Evolutionary conservation across 2,888 invertebrate genomes (phyloP).

Genomic region (Neoitamus cyanurus): DNA sequence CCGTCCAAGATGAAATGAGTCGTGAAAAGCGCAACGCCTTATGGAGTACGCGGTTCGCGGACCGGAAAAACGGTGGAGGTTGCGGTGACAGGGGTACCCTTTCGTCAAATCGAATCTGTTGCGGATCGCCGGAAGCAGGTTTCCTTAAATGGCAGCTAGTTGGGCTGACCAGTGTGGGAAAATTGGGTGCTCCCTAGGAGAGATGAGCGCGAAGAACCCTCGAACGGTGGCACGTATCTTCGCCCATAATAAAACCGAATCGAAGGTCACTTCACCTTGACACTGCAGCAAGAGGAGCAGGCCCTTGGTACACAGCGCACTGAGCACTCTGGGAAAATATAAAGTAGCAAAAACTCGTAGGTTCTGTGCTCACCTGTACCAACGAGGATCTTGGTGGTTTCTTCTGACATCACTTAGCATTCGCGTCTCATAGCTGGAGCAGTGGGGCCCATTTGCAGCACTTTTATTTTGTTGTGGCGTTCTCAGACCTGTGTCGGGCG

Average conservation of each 20-base stretch:
- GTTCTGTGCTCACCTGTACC: conserved; percentile 42
- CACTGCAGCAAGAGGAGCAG: not conserved
- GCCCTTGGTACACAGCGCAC: not conserved
- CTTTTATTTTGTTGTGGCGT: conserved; percentile 35
- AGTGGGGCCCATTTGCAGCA: conserved; percentile 24
- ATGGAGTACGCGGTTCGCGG: not conserved
- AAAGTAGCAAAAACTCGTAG: conserved; percentile 22
- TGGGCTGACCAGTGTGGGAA: not conserved
- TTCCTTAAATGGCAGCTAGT: conserved; percentile 2
- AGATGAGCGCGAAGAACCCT: not conserved
- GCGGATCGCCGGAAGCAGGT: not conserved
- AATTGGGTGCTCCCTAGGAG: not conserved
- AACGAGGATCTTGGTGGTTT: conserved; percentile 4
- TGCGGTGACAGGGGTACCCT: not conserved
- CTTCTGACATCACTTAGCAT: conserved; percentile 39
- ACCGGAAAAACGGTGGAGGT: not conserved
- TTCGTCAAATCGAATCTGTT: not conserved
- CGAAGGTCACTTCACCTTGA: conserved; percentile 37
- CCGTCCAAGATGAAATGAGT: not conserved
- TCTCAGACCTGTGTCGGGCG: not conserved
- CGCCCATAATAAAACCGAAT: not conserved
- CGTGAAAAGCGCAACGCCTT: not conserved
- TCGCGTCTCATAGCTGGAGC: conserved; percentile 33
- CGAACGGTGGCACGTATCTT: not conserved
- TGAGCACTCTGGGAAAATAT: conserved; percentile 20